These are phyloP conservation scores for Cheiracanthium punctorium DNA, from an alignment of 2,888 invertebrate species.

Conservation along the genomic window DNA sequence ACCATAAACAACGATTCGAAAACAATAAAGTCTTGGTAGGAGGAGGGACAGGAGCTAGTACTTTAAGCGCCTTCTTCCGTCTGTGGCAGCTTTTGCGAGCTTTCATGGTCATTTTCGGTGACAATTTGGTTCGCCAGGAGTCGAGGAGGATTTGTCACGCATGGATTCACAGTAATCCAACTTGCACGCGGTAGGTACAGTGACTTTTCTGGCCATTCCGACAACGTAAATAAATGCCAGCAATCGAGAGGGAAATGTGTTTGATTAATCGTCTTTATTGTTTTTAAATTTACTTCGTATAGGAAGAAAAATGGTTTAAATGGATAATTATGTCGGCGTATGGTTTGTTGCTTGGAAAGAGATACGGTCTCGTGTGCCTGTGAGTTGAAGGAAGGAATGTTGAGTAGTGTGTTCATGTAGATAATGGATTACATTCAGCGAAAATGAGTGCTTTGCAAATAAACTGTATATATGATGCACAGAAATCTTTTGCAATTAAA, in stretches of 20 bases:
- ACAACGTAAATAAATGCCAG: constrained; percentile 15
- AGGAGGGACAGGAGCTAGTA: background rate
- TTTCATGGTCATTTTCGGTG: constrained; percentile 13
- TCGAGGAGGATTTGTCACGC: constrained; percentile 9
- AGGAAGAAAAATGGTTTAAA: background rate
- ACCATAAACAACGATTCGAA: constrained; percentile 16
- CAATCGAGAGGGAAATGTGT: background rate
- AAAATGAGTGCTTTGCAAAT: too few relatives aligned
- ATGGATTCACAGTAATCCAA: constrained; percentile 9
- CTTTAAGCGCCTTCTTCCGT: constrained; percentile 7
- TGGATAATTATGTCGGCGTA: background rate
- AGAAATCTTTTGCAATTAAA: too few relatives aligned
- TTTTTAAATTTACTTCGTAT: background rate
- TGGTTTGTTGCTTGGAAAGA: too few relatives aligned
- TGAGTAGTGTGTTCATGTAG: too few relatives aligned
- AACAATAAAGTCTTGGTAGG: background rate
- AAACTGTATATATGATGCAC: too few relatives aligned
- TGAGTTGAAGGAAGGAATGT: too few relatives aligned
- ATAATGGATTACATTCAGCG: too few relatives aligned
- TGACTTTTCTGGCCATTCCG: constrained; percentile 14
- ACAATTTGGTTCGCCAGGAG: constrained; percentile 10
- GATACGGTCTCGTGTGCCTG: too few relatives aligned
- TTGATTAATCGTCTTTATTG: constrained; percentile 11
- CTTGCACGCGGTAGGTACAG: constrained; percentile 15
- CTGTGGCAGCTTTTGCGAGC: constrained; percentile 5